A percentile compares a stretch with the other conserved stretches of the same genome.
These are phyloP conservation scores for Spea hammondii DNA, from an alignment of 2,797 vertebrate genomes.

Conservation along the genomic window DNA sequence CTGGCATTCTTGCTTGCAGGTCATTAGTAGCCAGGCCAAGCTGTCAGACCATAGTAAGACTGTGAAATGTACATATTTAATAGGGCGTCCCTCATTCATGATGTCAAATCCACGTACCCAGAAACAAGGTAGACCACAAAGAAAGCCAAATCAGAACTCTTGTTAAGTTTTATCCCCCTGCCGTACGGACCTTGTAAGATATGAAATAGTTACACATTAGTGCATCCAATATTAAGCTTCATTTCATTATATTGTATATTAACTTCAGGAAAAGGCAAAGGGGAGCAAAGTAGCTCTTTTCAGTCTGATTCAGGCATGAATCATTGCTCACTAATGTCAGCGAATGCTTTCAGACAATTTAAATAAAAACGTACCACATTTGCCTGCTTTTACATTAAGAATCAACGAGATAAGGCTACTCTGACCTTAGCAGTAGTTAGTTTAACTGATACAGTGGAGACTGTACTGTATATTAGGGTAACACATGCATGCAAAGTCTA, in stretches of 20 bases:
- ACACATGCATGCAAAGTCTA: constrained; percentile 99
- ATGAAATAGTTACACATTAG: no score
- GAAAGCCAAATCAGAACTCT: background rate
- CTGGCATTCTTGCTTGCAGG: background rate
- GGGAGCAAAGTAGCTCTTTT: no score
- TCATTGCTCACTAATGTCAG: no score
- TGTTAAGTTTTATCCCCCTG: no score
- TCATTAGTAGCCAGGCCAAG: background rate
- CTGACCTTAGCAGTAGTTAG: constrained; percentile 92
- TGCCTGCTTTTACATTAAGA: constrained; percentile 69
- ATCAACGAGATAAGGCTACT: constrained; percentile 74
- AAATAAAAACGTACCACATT: constrained; percentile 66
- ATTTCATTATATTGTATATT: no score
- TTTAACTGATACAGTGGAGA: constrained; percentile 78
- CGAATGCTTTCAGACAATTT: constrained; percentile 83
- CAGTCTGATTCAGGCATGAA: no score
- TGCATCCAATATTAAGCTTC: no score
- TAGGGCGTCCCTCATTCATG: background rate
- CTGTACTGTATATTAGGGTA: constrained; percentile 82
- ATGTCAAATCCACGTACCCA: background rate
- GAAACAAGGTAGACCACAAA: background rate
- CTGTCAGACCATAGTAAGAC: no score
- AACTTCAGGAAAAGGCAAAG: no score
- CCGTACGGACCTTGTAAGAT: no score
- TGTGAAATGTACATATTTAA: no score